Percentiles rank a stretch among this genome's conserved stretches.
phyloP scores from a whole-genome alignment of 2,888 invertebrate genomes.

The Tipula helvola region DNA sequence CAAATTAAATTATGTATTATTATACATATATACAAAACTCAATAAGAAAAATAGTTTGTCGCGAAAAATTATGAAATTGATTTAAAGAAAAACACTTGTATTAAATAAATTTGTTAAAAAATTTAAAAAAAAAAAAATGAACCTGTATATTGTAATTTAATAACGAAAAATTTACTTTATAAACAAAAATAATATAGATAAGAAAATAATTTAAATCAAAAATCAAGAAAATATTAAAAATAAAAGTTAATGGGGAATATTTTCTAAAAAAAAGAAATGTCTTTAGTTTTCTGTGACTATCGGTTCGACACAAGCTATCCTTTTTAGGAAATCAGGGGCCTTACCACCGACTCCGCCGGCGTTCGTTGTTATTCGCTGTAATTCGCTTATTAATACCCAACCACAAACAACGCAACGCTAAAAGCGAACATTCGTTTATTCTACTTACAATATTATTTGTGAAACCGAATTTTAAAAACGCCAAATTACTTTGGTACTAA shows the following conservation, averaged over 20 bases:
- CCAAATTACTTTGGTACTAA: too few species aligned
- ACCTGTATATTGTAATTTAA: neutral
- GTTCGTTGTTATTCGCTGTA: too few species aligned
- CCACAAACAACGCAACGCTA: too few species aligned
- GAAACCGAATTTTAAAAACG: too few species aligned
- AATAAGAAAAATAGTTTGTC: neutral
- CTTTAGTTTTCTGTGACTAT: neutral
- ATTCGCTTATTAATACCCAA: too few species aligned
- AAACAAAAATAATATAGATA: neutral
- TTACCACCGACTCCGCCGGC: too few species aligned
- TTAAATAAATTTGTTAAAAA: neutral
- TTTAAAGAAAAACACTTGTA: neutral
- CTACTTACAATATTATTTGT: too few species aligned
- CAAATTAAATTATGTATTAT: neutral
- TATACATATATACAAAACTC: neutral
- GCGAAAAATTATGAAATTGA: neutral
- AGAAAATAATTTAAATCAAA: neutral
- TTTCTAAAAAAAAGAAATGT: neutral
- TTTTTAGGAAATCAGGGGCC: too few species aligned
- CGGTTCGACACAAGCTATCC: too few species aligned
- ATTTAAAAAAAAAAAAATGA: neutral
- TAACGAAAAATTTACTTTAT: neutral
- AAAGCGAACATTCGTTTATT: too few species aligned
- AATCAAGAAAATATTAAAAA: neutral
- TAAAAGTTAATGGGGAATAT: neutral